Conservation (phyloP, 2,113 vertebrate species). For the Sarotherodon lohbergeri region DNA sequence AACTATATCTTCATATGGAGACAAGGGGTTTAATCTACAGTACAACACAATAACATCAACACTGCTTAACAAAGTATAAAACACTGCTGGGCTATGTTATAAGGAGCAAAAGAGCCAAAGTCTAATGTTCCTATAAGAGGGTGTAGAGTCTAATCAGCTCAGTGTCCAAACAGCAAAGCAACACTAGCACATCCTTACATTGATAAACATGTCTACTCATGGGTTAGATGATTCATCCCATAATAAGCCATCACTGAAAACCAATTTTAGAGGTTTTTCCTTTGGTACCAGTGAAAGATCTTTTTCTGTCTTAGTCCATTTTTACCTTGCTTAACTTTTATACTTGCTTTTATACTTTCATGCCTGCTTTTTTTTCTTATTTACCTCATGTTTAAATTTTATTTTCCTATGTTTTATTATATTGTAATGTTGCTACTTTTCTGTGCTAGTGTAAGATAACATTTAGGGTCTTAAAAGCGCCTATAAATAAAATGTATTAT, state of each 20-base stretch:
- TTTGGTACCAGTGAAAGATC: neutral
- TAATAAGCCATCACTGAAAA: neutral
- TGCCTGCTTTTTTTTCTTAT: too few relatives aligned
- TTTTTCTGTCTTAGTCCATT: neutral
- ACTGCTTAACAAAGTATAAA: neutral
- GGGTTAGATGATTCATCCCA: neutral
- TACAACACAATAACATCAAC: neutral
- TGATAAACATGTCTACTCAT: neutral
- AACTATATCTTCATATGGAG: neutral
- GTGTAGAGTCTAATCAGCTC: neutral
- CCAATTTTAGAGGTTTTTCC: neutral
- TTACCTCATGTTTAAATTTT: too few relatives aligned
- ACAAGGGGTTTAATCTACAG: neutral
- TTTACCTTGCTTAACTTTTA: neutral
- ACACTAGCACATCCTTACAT: neutral
- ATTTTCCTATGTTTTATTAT: too few relatives aligned
- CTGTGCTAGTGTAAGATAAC: too few relatives aligned
- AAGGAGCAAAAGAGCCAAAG: neutral
- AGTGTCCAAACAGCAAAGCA: neutral
- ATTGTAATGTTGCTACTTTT: too few relatives aligned
- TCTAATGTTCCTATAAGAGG: neutral
- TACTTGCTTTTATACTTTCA: too few relatives aligned
- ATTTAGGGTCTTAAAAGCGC: neutral
- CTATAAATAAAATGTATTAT: neutral
- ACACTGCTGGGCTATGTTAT: neutral